Evolutionary conservation across 2,797 vertebrate species (phyloP).

Genomic region (Chaunax sp.): DNA sequence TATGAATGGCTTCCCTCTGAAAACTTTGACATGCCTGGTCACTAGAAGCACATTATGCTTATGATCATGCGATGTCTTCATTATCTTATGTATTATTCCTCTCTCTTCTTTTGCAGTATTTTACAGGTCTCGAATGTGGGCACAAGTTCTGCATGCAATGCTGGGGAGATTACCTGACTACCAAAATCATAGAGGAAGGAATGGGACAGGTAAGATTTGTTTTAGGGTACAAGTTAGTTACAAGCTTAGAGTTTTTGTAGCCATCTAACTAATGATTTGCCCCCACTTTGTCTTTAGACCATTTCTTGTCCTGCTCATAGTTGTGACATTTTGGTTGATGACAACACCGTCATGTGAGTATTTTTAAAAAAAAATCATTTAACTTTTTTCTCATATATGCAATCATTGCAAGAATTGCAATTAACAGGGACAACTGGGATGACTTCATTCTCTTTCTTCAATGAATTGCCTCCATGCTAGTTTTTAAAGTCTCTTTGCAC

Average conservation of each 20-base stretch:
- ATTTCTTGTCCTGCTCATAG: constrained; percentile 99
- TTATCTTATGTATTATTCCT: neutral
- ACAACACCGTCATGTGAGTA: constrained; percentile 99
- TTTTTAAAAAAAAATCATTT: too few species aligned
- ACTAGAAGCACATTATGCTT: neutral
- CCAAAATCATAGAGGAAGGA: constrained; percentile 99
- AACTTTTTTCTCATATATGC: too few species aligned
- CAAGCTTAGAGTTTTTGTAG: neutral
- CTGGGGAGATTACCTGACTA: constrained; percentile 99
- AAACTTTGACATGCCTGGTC: neutral
- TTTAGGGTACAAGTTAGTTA: neutral
- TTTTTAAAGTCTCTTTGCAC: too few species aligned
- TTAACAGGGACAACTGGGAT: too few species aligned
- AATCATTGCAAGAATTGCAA: too few species aligned
- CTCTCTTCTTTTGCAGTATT: constrained; percentile 86
- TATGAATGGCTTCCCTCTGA: neutral
- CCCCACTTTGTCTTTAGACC: constrained; percentile 84
- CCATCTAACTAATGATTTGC: constrained; percentile 28
- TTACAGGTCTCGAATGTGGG: constrained; percentile 99
- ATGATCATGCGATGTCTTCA: neutral
- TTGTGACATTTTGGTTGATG: constrained; percentile 99
- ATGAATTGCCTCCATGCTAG: too few species aligned
- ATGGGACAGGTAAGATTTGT: constrained; percentile 95
- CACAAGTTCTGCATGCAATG: constrained; percentile 99
- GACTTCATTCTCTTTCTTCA: too few species aligned